Percentiles rank a stretch among this genome's conserved stretches.
Conservation (phyloP, 2,888 invertebrate species). For the Drosophila merina region DNA sequence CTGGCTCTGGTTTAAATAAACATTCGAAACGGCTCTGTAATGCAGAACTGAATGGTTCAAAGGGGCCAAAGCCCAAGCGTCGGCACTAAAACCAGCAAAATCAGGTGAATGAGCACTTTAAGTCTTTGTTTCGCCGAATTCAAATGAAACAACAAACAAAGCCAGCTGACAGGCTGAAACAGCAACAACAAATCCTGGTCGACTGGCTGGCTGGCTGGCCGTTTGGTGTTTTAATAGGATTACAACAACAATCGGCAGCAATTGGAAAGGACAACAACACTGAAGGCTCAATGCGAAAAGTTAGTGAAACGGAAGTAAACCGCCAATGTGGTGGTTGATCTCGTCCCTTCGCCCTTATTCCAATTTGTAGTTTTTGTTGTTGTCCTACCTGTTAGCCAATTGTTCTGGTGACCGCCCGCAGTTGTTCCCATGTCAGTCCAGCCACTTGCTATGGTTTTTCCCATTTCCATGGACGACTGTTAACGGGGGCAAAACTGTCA, state of each 20-base stretch:
- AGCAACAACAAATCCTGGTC: constrained; percentile 22
- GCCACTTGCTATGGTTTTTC: constrained; percentile 50
- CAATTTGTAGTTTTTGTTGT: constrained; percentile 9
- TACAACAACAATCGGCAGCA: constrained; percentile 36
- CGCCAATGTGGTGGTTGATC: constrained; percentile 53
- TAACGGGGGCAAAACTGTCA: constrained; percentile 13
- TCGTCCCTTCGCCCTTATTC: constrained; percentile 5
- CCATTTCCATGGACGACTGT: constrained; percentile 35
- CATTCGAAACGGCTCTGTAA: constrained; percentile 47
- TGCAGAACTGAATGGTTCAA: neutral
- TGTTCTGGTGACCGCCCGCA: constrained; percentile 36
- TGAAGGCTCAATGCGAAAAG: constrained; percentile 70
- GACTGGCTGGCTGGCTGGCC: neutral
- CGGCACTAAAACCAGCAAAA: constrained; percentile 61
- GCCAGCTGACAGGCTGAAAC: constrained; percentile 37
- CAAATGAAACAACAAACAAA: constrained; percentile 74
- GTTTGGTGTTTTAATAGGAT: constrained; percentile 6
- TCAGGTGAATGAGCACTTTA: constrained; percentile 79
- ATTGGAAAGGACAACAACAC: constrained; percentile 51
- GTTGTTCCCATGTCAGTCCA: constrained; percentile 39
- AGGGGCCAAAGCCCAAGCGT: constrained; percentile 36
- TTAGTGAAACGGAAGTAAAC: constrained; percentile 70
- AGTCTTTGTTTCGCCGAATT: constrained; percentile 77
- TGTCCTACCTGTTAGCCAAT: constrained; percentile 44
- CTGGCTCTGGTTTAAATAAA: constrained; percentile 67